Evolutionary conservation across 2,888 invertebrate species (phyloP).

Genomic region (Aspidapion aeneum): DNA sequence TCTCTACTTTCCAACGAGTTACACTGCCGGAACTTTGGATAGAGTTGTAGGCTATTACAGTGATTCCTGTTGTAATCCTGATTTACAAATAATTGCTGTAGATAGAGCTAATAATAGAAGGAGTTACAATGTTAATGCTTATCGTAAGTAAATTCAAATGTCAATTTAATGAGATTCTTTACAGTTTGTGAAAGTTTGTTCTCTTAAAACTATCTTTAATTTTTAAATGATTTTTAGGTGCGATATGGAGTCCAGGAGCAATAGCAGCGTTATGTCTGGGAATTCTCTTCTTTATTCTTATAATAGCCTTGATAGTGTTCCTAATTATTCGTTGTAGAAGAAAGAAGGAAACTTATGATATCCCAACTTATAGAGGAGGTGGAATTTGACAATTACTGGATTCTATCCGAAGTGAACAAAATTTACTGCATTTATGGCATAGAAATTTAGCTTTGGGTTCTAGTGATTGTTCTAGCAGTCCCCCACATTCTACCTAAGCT

Average conservation of each 20-base stretch:
- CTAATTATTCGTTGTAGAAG: conserved; percentile 60
- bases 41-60: conserved; percentile 64
- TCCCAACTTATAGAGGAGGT: conserved; percentile 54
- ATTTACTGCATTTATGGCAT: conserved; percentile 19
- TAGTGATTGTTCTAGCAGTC: conserved; percentile 6
- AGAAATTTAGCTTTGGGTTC: conserved; percentile 11
- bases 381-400: conserved; percentile 33
- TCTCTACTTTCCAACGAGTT: conserved; percentile 58
- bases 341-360: conserved; percentile 50
- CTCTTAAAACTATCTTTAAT: neutral
- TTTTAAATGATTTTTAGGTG: conserved; percentile 34
- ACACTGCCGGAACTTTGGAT: conserved; percentile 64
- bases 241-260: conserved; percentile 42
- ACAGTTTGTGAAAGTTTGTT: too few species aligned
- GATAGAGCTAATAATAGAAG: conserved; percentile 67
- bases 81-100: conserved; percentile 62
- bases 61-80: conserved; percentile 69
- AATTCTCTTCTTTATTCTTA: conserved; percentile 55
- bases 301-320: conserved; percentile 57
- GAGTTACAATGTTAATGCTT: conserved; percentile 59
- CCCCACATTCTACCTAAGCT: neutral
- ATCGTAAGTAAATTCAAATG: conserved; percentile 42
- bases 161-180: too few species aligned
- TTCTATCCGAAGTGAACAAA: conserved; percentile 30
- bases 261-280: conserved; percentile 72